Base-by-base conservation (phyloP, 23 tunicate genomes). In the Trididemnum clinides region DNA sequence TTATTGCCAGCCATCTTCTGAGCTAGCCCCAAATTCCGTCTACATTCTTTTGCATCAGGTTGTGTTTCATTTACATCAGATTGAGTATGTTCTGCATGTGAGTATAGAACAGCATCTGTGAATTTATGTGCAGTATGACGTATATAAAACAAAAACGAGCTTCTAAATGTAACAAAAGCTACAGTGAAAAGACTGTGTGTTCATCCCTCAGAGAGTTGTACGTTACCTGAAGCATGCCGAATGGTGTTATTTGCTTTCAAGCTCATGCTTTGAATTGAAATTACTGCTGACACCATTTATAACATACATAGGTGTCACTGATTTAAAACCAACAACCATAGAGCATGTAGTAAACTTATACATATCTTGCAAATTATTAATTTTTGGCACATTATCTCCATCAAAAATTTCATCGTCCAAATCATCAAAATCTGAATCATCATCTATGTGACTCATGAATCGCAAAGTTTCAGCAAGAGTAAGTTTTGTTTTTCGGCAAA, bases 361-460 rank as follows among this genome's bases (percentile, higher is more conserved):
- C 15, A 12, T 62, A 62, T 23, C 69, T 62, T 62, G 69, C 69
- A 62, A 62, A 23, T 62, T 62, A 4, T 20, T 62, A n/a, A 62
- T 19, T 20, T 62, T 62, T 12, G 69, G 69, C 69, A 62, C 69
- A 62, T 12, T 12, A 62, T 62, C 27, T 20, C 22, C 27, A 62
- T 62, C 69, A 62, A 19, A 20, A 62, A 62, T 62, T 12, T 62
- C 69, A 62, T 62, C 69, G n/a, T 62, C 69, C 15, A 62, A 62
- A 62, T 62, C 69, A 62, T 62, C 69, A 62, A 62, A 62, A 22
- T 62, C 69, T 19, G 69, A 62, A 62, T 62, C 27, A 62, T 62
- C 69, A 12, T 62, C 69, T 62, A 62, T 22, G n/a, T 62, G 22
- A 62, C 69, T 62, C 23, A 62, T n/a, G n/a, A 12, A 62, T 62